These are phyloP conservation scores for Pempheris klunzingeri DNA, from an alignment of 2,797 vertebrate species.

Conservation along the genomic window DNA sequence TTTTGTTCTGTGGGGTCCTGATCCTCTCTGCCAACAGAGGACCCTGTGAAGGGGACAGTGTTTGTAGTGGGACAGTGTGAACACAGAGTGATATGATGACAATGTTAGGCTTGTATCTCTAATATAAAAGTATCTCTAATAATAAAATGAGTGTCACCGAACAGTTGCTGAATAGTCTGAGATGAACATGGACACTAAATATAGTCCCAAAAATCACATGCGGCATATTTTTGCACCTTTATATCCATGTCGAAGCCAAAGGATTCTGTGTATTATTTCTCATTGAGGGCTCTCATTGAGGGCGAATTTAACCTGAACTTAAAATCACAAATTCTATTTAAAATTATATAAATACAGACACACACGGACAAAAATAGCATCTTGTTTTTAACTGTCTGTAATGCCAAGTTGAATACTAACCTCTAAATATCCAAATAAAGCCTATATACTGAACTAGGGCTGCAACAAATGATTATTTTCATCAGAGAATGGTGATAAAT, in stretches of 20 bases:
- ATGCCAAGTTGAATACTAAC: not conserved
- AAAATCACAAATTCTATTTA: not conserved
- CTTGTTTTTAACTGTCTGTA: not conserved
- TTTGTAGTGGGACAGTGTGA: slow-evolving; percentile 44
- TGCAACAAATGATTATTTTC: too few species aligned
- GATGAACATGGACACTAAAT: not conserved
- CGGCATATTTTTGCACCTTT: not conserved
- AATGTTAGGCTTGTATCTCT: slow-evolving; percentile 1
- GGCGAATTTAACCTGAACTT: not conserved
- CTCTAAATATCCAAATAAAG: not conserved
- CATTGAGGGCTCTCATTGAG: not conserved
- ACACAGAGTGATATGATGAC: slow-evolving; percentile 37
- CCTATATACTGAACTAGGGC: not conserved
- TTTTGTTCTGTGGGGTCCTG: slow-evolving; percentile 36
- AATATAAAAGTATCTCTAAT: slow-evolving; percentile 1
- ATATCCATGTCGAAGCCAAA: not conserved
- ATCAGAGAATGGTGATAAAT: too few species aligned
- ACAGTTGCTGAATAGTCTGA: not conserved
- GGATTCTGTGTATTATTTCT: not conserved
- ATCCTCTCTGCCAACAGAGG: slow-evolving; percentile 40
- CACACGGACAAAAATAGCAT: not conserved
- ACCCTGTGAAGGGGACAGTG: slow-evolving; percentile 32
- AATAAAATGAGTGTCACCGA: not conserved
- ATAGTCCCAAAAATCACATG: not conserved
- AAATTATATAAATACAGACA: not conserved